Conservation (phyloP, 1,140 invertebrate genomes). For the Popillia japonica region DNA sequence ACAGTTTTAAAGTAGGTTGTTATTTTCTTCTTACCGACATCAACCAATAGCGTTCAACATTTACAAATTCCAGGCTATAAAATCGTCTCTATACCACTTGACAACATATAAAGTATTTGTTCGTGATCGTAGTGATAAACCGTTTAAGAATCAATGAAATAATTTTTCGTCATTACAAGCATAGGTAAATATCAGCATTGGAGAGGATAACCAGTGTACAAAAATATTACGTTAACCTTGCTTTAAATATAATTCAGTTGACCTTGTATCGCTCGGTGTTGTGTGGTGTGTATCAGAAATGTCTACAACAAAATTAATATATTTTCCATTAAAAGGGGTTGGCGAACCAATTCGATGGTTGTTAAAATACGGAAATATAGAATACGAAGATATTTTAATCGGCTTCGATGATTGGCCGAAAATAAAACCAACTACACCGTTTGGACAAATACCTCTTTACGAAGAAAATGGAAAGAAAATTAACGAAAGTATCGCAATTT, state of each 20-base stretch:
- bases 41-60: too few relatives aligned
- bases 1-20: too few relatives aligned
- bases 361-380: conserved; percentile 72
- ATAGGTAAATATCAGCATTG: too few relatives aligned
- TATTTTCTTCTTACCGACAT: too few relatives aligned
- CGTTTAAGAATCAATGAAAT: too few relatives aligned
- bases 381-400: conserved; percentile 76
- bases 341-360: conserved; percentile 78
- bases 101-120: too few relatives aligned
- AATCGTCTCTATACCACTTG: too few relatives aligned
- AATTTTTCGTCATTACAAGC: too few relatives aligned
- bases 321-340: conserved; percentile 74
- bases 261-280: neutral
- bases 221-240: neutral
- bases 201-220: too few relatives aligned
- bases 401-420: conserved; percentile 66
- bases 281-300: neutral
- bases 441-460: conserved; percentile 77
- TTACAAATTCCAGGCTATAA: too few relatives aligned
- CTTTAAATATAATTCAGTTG: conserved; percentile 10
- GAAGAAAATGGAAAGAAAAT: conserved; percentile 75
- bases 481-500: conserved; percentile 75
- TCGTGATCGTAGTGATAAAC: too few relatives aligned
- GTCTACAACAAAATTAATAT: conserved; percentile 65
- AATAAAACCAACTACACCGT: conserved; percentile 73